These are phyloP conservation scores for Thamnophis elegans DNA, from an alignment of 2,797 vertebrate species.

Conservation along the genomic window DNA sequence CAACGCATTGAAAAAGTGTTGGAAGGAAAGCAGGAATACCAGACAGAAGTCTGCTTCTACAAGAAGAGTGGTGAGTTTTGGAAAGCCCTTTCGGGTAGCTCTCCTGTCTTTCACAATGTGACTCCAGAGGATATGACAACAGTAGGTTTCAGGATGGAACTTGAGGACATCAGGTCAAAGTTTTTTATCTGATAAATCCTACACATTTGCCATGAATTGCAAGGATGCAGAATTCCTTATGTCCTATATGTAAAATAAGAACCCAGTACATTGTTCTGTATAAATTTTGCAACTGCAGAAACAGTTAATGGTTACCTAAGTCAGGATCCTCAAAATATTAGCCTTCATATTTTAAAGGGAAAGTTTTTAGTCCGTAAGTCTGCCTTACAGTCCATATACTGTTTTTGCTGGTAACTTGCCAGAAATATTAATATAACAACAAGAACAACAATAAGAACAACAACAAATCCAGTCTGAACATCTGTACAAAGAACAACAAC, in stretches of 20 bases:
- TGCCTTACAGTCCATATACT: not conserved
- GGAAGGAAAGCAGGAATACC: conserved; percentile 88
- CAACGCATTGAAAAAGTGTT: conserved; percentile 85
- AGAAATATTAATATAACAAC: not conserved
- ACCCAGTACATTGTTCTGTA: not conserved
- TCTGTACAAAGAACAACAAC: not conserved
- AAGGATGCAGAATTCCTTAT: not conserved
- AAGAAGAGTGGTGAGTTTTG: conserved; percentile 84
- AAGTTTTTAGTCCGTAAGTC: not conserved
- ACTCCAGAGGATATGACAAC: not conserved
- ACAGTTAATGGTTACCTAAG: not conserved
- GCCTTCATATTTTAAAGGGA: not conserved
- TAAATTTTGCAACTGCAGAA: not conserved
- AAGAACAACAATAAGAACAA: too few relatives aligned
- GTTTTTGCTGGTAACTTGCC: not conserved
- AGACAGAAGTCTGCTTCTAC: conserved; percentile 89
- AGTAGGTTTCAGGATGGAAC: not conserved
- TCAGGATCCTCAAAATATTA: not conserved
- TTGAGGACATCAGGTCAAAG: too few relatives aligned
- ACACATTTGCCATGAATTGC: not conserved
- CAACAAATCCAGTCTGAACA: too few relatives aligned
- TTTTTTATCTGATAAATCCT: not conserved
- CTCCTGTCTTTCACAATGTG: not conserved
- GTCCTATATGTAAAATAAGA: not conserved
- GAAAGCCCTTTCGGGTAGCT: not conserved